Evolutionary conservation across 2,797 vertebrate genomes (phyloP), one percentile per base, ranked within the genome.

Genomic region (Rachycentron canadum): DNA sequence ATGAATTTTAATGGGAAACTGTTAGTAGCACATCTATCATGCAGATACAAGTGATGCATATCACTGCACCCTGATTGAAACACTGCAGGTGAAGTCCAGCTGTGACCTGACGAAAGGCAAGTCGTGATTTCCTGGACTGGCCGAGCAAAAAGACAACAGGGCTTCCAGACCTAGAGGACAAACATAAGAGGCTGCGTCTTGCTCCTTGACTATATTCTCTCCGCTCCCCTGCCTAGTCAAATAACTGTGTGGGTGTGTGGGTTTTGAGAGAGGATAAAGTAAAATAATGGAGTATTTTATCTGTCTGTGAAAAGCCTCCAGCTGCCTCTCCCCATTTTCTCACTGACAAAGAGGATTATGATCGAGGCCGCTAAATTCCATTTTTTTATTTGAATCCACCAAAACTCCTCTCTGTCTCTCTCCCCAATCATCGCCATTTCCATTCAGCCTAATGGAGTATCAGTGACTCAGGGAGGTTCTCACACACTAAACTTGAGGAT

Each of bases 291-390:
- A 34, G 11, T 52, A 16, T 84, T 76, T 83, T 73, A 78, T 87
- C 73, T 1, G 40, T 41, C 82, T 72, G 71, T 56, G 76, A 80
- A 84, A 61, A 78, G 63, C 67, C 69, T 75, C 69, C 62, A 69
- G 79, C 84, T 81, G 78, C 75, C 76, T 75, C 85, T 81, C 49
- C 69, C 57, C 6, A 52, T 76, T 81, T 73, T 55, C 80, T 78
- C 76, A 72, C 72, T 81, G 71, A 88, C 86, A 88, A 86, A 86
- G 71, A 82, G 57, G 79, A 78, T 78, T 81, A 67, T 79, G 73
- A 76, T 82, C 21, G 12, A 49, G 19, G 76, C 68, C 28, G 41
- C 71, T 70, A 34, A 86, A 87, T 76, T 81, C 62, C 59, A 80
- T 52, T 30, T 23, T 23, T n/a, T 25, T n/a, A 32, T 76, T 70